These are phyloP conservation scores for Acanthurus tractus DNA, from an alignment of 2,797 vertebrate species.

Conservation along the genomic window DNA sequence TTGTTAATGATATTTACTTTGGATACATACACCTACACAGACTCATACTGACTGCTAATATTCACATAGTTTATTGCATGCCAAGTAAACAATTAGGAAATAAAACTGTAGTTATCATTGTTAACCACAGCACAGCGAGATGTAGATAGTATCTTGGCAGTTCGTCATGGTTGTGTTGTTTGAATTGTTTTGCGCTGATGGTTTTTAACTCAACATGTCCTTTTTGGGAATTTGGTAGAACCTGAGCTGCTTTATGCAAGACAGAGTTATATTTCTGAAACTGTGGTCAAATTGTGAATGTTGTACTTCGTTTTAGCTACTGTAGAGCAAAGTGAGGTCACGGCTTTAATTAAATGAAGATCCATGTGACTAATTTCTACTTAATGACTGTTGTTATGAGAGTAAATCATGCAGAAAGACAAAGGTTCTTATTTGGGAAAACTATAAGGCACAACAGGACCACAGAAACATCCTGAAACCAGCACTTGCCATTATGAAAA, in stretches of 20 bases:
- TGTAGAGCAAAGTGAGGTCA: background rate
- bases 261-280: background rate
- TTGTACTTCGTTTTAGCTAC: background rate
- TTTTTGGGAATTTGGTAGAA: background rate
- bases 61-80: slow-evolving; percentile 21
- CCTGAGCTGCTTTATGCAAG: background rate
- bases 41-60: slow-evolving; percentile 19
- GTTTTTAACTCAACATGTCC: background rate
- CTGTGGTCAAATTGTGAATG: background rate
- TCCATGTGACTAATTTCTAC: background rate
- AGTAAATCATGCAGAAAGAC: background rate
- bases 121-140: background rate
- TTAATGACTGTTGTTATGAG: slow-evolving; percentile 4
- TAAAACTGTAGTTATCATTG: slow-evolving; percentile 9
- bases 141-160: background rate
- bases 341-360: background rate
- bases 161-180: too few relatives aligned
- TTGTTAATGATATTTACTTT: slow-evolving; percentile 55
- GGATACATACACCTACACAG: slow-evolving; percentile 35
- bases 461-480: background rate
- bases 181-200: too few relatives aligned
- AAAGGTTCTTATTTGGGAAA: background rate
- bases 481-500: background rate
- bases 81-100: slow-evolving; percentile 32
- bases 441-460: background rate